Conservation (phyloP, 2,113 vertebrate genomes). For the Rhea pennata region DNA sequence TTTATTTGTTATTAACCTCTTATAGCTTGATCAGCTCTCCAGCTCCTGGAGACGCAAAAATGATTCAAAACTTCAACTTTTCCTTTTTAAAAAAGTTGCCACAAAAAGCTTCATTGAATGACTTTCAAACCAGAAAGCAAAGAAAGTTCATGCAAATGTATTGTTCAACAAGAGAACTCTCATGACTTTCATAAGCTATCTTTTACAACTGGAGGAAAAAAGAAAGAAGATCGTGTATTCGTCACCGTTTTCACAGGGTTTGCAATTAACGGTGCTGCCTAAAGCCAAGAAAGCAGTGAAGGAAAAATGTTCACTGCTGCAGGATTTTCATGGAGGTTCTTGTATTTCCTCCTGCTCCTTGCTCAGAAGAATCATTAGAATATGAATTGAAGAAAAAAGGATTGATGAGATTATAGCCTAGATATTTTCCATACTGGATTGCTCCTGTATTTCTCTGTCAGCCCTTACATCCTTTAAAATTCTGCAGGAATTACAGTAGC, state of each 20-base stretch:
- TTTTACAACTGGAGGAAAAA: background rate
- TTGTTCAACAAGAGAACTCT: fast-evolving
- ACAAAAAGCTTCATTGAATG: background rate
- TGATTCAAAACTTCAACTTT: background rate
- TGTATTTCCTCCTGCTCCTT: background rate
- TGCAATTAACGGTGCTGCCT: background rate
- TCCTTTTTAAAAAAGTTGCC: background rate
- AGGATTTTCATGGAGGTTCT: background rate
- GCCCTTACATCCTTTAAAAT: background rate
- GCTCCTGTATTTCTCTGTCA: background rate
- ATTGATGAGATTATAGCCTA: background rate
- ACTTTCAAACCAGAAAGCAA: background rate
- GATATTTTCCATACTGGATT: background rate
- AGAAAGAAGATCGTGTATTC: background rate
- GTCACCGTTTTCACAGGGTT: background rate
- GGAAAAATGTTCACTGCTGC: background rate
- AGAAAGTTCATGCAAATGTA: background rate
- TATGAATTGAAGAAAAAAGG: background rate
- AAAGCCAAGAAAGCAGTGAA: background rate
- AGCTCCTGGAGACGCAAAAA: background rate
- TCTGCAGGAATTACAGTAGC: background rate
- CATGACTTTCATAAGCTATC: background rate
- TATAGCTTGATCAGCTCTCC: background rate
- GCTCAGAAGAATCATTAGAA: background rate
- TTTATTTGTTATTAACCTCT: background rate